These are phyloP conservation scores for Bellardia pandia DNA, from an alignment of 2,888 invertebrate genomes.

Conservation along the genomic window DNA sequence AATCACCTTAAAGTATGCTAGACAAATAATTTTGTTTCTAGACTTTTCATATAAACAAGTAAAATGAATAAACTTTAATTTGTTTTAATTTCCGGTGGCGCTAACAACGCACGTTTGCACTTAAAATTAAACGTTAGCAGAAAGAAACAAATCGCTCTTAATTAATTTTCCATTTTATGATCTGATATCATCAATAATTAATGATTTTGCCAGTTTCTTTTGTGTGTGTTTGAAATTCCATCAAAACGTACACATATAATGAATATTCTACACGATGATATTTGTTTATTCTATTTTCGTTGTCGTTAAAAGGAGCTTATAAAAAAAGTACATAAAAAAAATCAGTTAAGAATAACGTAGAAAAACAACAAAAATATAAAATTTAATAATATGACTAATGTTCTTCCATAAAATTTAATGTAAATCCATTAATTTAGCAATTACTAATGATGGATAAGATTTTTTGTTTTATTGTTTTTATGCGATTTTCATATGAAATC, in stretches of 20 bases:
- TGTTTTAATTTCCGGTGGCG: too few species aligned
- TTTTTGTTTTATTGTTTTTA: slow-evolving; percentile 14
- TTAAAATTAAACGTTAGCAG: background rate
- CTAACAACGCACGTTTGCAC: background rate
- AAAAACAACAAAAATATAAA: slow-evolving; percentile 19
- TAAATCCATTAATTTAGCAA: slow-evolving; percentile 53
- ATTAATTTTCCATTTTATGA: slow-evolving; percentile 11
- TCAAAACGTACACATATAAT: slow-evolving; percentile 48
- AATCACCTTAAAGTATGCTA: background rate
- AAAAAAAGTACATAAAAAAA: background rate
- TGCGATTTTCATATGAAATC: background rate
- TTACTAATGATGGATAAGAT: slow-evolving; percentile 39
- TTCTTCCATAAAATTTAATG: slow-evolving; percentile 48
- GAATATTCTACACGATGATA: slow-evolving; percentile 32
- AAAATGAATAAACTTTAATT: background rate
- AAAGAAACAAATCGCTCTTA: background rate
- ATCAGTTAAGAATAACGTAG: background rate
- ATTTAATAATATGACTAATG: slow-evolving; percentile 49
- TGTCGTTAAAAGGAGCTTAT: background rate
- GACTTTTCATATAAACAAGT: background rate
- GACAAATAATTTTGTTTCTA: background rate
- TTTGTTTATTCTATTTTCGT: background rate
- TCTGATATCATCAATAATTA: slow-evolving; percentile 42
- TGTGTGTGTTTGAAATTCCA: slow-evolving; percentile 33
- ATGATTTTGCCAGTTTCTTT: slow-evolving; percentile 1